Evolutionary conservation across 2,113 vertebrate genomes (phyloP).

Genomic region (Paramormyrops kingsleyae): DNA sequence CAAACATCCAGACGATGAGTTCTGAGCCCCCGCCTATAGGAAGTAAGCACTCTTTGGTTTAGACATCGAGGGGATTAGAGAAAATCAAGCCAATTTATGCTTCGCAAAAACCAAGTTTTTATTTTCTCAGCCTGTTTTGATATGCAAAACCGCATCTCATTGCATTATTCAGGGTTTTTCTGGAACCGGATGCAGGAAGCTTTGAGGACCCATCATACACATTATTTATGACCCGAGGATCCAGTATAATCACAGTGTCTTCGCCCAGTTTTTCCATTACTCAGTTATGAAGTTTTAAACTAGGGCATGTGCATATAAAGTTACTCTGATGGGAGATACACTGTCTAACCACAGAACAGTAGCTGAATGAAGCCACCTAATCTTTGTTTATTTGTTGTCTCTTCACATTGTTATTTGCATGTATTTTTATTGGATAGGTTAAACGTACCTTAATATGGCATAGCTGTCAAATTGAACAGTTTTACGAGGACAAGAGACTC

Average conservation of each 20-base stretch:
- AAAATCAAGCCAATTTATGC: conserved; percentile 54
- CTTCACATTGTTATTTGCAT: neutral
- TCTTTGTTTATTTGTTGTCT: conserved; percentile 22
- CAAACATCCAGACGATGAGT: conserved; percentile 57
- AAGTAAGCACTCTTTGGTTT: conserved; percentile 50
- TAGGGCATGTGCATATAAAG: conserved; percentile 21
- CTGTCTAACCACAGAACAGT: conserved; percentile 31
- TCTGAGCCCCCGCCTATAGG: conserved; percentile 40
- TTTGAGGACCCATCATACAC: neutral
- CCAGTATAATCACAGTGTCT: neutral
- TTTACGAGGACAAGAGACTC: neutral
- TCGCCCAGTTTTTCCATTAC: conserved; percentile 11
- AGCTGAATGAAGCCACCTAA: conserved; percentile 38
- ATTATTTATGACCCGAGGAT: conserved; percentile 34
- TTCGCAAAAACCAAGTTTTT: conserved; percentile 42
- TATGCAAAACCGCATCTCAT: conserved; percentile 43
- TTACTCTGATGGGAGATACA: conserved; percentile 26
- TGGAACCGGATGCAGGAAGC: conserved; percentile 29
- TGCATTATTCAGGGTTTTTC: conserved; percentile 34
- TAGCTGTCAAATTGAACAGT: neutral
- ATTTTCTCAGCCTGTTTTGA: conserved; percentile 41
- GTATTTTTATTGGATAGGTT: neutral
- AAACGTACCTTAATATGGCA: neutral
- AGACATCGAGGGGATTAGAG: conserved; percentile 53
- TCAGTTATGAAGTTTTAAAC: conserved; percentile 10